Conservation (phyloP, 2,888 invertebrate genomes). For the Dolichomitus sp. region DNA sequence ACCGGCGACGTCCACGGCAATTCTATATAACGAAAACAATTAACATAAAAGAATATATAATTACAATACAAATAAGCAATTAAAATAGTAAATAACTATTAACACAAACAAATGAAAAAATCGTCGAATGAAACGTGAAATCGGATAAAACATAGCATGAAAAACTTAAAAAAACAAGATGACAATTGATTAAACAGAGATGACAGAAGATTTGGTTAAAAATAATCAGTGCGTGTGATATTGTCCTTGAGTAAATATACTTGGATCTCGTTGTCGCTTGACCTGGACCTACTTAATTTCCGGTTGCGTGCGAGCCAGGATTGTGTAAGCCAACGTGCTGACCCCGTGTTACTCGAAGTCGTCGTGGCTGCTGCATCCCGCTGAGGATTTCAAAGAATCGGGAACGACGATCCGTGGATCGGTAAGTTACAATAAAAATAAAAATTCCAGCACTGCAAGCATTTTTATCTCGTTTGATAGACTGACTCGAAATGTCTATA, state of each 20-base stretch:
- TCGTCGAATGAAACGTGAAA: not conserved
- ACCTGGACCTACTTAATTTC: slow-evolving; percentile 25
- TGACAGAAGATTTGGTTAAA: slow-evolving; percentile 1
- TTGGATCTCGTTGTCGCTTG: not conserved
- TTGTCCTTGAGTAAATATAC: not conserved
- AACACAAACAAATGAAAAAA: not conserved
- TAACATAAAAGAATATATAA: slow-evolving; percentile 10
- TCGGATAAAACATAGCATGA: slow-evolving; percentile 4
- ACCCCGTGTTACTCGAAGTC: slow-evolving; percentile 52
- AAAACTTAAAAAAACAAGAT: slow-evolving; percentile 14
- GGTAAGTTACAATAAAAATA: slow-evolving; percentile 35
- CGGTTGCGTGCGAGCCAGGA: slow-evolving; percentile 41
- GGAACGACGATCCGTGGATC: slow-evolving; percentile 20
- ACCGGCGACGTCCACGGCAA: slow-evolving; percentile 73
- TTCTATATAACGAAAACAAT: slow-evolving; percentile 13
- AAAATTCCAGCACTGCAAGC: not conserved
- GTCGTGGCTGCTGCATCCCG: slow-evolving; percentile 37
- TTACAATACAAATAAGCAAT: not conserved
- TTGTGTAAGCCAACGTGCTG: slow-evolving; percentile 42
- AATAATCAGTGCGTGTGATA: not conserved
- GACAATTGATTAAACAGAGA: not conserved
- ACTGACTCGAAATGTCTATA: not conserved
- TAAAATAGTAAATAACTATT: not conserved
- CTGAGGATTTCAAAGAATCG: slow-evolving; percentile 38
- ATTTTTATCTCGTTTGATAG: slow-evolving; percentile 4